These are phyloP conservation scores for Drosophila putrida DNA, from an alignment of 2,888 invertebrate genomes.

Conservation along the genomic window DNA sequence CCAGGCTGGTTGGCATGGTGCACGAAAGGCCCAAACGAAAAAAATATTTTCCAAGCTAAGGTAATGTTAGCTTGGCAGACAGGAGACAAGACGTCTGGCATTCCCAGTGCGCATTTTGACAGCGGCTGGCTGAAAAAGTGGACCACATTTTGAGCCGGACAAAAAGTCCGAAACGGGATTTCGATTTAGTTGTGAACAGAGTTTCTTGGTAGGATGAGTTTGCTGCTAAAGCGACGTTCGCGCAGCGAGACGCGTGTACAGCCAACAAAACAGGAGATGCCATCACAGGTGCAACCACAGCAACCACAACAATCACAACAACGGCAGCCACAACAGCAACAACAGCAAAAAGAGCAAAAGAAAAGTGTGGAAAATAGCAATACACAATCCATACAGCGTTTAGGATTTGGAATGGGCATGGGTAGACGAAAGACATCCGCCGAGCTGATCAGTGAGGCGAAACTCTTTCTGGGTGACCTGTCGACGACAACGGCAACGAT, in stretches of 20 bases:
- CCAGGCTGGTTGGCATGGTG: constrained; percentile 82
- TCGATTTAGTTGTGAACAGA: neutral
- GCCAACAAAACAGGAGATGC: constrained; percentile 18
- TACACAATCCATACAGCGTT: constrained; percentile 34
- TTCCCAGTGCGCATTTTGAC: constrained; percentile 46
- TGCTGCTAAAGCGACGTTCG: constrained; percentile 75
- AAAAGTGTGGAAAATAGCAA: constrained; percentile 32
- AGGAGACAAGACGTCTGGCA: constrained; percentile 36
- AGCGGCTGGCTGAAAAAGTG: constrained; percentile 28
- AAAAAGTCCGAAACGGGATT: neutral
- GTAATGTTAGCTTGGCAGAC: constrained; percentile 25
- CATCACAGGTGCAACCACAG: constrained; percentile 21
- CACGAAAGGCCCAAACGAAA: constrained; percentile 82
- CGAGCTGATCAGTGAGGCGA: constrained; percentile 92
- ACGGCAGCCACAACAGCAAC: constrained; percentile 16
- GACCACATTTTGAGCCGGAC: constrained; percentile 1
- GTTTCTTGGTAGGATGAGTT: constrained; percentile 59
- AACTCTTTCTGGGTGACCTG: constrained; percentile 87
- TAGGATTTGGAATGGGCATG: constrained; percentile 40
- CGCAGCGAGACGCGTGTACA: constrained; percentile 72
- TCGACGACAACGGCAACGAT: constrained; percentile 24
- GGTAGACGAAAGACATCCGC: constrained; percentile 89
- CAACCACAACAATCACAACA: constrained; percentile 12
- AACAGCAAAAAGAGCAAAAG: constrained; percentile 11
- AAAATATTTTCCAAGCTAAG: constrained; percentile 55